A percentile compares a stretch with the other conserved stretches of the same genome.
Conservation (phyloP, 2,113 vertebrate species). For the Mesembrinibis cayennensis region DNA sequence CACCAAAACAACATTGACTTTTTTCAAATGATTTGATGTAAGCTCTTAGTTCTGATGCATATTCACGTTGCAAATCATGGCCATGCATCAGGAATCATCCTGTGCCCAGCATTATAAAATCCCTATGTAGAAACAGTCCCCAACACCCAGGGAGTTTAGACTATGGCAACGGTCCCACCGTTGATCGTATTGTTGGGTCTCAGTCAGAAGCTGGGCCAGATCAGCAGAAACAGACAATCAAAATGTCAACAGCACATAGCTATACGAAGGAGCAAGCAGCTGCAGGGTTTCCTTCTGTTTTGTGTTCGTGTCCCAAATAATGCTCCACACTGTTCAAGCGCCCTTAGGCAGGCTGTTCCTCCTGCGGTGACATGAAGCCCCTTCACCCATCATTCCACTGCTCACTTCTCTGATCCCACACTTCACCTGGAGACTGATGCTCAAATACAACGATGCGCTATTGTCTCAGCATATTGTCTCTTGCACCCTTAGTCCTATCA, state of each 20-base stretch:
- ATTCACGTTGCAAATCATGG: background rate
- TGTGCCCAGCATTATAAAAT: background rate
- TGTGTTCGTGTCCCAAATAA: background rate
- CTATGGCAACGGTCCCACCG: background rate
- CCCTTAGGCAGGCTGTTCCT: background rate
- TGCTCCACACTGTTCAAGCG: background rate
- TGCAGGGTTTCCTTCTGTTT: background rate
- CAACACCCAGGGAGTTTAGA: background rate
- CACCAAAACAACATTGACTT: background rate
- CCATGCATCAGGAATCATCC: background rate
- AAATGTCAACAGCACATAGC: background rate
- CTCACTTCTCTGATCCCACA: background rate
- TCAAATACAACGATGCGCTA: background rate
- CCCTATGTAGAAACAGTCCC: background rate
- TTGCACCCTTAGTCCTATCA: background rate
- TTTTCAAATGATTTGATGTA: background rate
- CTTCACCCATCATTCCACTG: background rate
- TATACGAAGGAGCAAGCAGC: background rate
- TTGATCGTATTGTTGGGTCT: background rate
- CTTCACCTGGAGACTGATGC: background rate
- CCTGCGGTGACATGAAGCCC: background rate
- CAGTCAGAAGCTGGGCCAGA: background rate
- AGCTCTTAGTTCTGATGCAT: background rate
- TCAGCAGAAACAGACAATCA: background rate
- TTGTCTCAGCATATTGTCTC: background rate